Evolutionary conservation across 2,888 invertebrate genomes (phyloP).

Genomic region (Rapana venosa): DNA sequence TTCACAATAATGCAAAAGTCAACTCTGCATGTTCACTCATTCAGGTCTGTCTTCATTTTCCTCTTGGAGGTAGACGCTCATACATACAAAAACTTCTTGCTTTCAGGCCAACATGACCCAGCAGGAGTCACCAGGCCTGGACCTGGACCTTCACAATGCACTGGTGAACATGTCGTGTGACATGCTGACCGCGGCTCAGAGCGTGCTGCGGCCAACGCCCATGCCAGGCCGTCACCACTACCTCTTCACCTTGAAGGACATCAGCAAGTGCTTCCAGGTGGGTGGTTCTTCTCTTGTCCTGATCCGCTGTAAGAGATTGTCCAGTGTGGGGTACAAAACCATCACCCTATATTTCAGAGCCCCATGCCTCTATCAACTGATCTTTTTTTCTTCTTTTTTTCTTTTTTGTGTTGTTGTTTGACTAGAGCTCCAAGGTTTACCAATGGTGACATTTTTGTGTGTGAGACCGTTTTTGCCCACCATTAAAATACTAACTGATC

Average conservation of each 20-base stretch:
- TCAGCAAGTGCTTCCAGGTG: slow-evolving; percentile 77
- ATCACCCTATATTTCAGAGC: too few species aligned
- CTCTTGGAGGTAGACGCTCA: not conserved
- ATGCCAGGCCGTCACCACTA: slow-evolving; percentile 77
- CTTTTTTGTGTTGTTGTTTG: too few species aligned
- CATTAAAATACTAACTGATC: too few species aligned
- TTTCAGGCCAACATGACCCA: slow-evolving; percentile 73
- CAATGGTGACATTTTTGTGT: too few species aligned
- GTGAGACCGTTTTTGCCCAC: too few species aligned
- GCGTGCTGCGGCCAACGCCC: slow-evolving; percentile 74
- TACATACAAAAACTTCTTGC: too few species aligned
- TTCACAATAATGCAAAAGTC: not conserved
- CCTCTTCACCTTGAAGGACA: slow-evolving; percentile 76
- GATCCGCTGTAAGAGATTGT: too few species aligned
- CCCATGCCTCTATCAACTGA: too few species aligned
- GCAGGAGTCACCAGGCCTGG: slow-evolving; percentile 73
- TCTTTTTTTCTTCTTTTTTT: too few species aligned
- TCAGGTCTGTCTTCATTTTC: not conserved
- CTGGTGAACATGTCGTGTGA: slow-evolving; percentile 75
- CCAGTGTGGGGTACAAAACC: too few species aligned
- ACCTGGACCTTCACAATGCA: slow-evolving; percentile 74
- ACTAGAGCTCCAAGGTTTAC: too few species aligned
- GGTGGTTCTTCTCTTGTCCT: not conserved
- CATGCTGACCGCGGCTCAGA: slow-evolving; percentile 71
- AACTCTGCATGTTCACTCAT: not conserved